phyloP scores from a whole-genome alignment of 2,888 invertebrate species.

The Tribolium freemani region DNA sequence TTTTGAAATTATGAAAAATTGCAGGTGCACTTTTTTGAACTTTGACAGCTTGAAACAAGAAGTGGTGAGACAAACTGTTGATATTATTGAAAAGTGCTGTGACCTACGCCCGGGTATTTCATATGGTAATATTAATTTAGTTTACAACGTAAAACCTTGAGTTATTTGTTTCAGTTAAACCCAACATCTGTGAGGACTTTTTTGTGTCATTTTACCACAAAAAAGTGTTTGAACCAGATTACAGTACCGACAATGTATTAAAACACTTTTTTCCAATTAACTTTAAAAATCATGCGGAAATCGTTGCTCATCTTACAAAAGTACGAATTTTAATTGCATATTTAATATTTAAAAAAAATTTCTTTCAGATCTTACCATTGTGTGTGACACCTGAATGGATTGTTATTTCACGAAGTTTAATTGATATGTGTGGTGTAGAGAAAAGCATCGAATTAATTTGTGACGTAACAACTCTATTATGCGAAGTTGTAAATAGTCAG shows the following conservation, averaged over 20 bases:
- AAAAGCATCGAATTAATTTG: conserved; percentile 56
- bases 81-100: conserved; percentile 3
- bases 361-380: conserved; percentile 56
- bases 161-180: neutral
- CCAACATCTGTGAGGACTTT: conserved; percentile 12
- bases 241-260: neutral
- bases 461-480: conserved; percentile 59
- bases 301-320: conserved; percentile 52
- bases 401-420: conserved; percentile 53
- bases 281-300: conserved; percentile 51
- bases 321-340: conserved; percentile 41
- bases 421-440: conserved; percentile 45
- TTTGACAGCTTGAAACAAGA: conserved; percentile 56
- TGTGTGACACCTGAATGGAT: conserved; percentile 62
- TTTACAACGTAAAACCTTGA: neutral
- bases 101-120: neutral
- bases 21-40: conserved; percentile 57
- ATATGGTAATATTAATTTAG: neutral
- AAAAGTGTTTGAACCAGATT: neutral
- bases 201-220: conserved; percentile 11
- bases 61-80: conserved; percentile 49
- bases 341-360: neutral
- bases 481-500: conserved; percentile 58
- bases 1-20: conserved; percentile 54
- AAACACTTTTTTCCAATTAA: conserved; percentile 31